Evolutionary conservation across 2,888 invertebrate species (phyloP), one percentile per base, ranked within the genome.

Genomic region (Drosophila mulleri): DNA sequence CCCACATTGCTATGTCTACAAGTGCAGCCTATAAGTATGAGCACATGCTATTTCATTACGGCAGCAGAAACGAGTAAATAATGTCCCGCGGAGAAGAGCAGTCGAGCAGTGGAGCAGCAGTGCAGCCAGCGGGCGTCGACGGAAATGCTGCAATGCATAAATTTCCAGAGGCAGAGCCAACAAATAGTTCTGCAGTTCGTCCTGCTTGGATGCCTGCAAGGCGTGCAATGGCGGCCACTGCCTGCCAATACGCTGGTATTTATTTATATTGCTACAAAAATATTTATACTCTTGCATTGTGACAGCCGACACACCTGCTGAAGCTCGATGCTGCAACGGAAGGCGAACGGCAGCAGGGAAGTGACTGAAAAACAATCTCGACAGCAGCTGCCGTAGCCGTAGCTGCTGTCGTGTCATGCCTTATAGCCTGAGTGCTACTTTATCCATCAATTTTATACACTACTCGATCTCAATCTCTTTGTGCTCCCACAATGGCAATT

Each of bases 371-470:
- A 61, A 67, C 63, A 72, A 64, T 67, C 63, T 60, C 54, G 37
- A 32, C 47, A 45, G 58, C 45, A 50, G 39, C 42, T 62, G 47
- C 39, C 45, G 14, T 5, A 23, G 29, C 14, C 45, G 14, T 5
- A 18, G 29, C 14, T 23, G 16, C 16, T 6, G 37, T 16, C 18
- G 39, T 41, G 16, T 11, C 32, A 26, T 23, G 44, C n/a, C 20
- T 7, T 39, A 54, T 23, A 26, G 48, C 29, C 29, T 64, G 72
- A 78, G 57, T 68, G 52, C 48, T 67, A 80, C 83, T 83, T 85
- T 72, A 81, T 69, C 70, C 71, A 87, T 84, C 82, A 88, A 80
- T 83, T 75, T 81, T 65, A 88, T 83, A 68, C 66, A 56, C 66
- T 62, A 68, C 78, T 70, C 29, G 7, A 29, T 29, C 29, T 29